Conservation (phyloP, 1,140 invertebrate genomes). For the Temnothorax longispinosus region DNA sequence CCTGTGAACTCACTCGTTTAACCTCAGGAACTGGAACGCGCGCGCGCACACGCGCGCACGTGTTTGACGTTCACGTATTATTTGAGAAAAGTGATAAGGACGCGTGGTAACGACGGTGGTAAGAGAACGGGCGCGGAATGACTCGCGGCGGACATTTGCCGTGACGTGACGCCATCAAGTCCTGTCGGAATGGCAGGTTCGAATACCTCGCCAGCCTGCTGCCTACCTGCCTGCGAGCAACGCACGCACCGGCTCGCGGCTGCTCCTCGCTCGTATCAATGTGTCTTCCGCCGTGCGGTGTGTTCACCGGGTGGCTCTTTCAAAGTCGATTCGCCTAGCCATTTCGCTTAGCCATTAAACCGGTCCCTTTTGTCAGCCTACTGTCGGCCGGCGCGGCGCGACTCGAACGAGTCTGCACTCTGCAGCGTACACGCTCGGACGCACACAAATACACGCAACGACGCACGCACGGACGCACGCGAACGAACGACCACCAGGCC, state of each 20-base stretch:
- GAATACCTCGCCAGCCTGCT: conserved; percentile 25
- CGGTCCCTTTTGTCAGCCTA: conserved; percentile 52
- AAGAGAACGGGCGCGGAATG: conserved; percentile 28
- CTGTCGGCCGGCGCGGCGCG: background rate
- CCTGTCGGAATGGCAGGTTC: conserved; percentile 49
- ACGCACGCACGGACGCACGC: background rate
- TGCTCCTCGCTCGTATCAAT: conserved; percentile 34
- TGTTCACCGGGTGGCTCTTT: conserved; percentile 52
- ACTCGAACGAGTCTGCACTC: background rate
- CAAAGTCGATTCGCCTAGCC: conserved; percentile 50
- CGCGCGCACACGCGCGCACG: conserved; percentile 1
- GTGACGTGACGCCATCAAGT: conserved; percentile 52
- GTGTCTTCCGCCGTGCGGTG: conserved; percentile 16
- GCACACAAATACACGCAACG: too few species aligned
- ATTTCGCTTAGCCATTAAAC: conserved; percentile 42
- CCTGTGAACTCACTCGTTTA: background rate
- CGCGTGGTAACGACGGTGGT: background rate
- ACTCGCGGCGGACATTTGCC: conserved; percentile 34
- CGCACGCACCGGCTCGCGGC: conserved; percentile 21
- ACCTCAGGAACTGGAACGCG: background rate
- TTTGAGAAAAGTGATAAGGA: conserved; percentile 53
- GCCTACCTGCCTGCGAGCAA: conserved; percentile 31
- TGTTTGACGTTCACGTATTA: conserved; percentile 31
- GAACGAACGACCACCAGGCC: too few species aligned
- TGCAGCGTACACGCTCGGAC: background rate